Evolutionary conservation across 2,113 vertebrate species (phyloP).

Genomic region (Notiomystis cincta): DNA sequence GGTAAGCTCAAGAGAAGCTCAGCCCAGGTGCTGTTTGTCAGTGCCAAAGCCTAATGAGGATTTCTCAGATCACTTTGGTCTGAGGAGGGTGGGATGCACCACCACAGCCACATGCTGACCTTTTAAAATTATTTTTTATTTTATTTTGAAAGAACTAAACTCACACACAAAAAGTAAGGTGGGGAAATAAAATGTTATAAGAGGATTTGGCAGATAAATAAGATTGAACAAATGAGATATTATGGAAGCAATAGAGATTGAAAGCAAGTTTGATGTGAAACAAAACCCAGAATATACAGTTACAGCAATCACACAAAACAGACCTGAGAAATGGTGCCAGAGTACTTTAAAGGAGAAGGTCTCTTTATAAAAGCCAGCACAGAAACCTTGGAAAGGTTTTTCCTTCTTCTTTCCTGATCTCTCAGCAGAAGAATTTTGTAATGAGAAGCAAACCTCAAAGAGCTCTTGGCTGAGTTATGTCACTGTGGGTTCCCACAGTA

Average conservation of each 20-base stretch:
- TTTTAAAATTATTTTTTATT: neutral
- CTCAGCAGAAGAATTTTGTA: neutral
- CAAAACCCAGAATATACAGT: neutral
- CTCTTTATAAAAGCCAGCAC: neutral
- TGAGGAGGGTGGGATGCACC: neutral
- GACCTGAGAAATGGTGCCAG: neutral
- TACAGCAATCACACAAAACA: neutral
- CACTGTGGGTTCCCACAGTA: neutral
- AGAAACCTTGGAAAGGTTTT: neutral
- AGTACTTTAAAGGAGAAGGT: neutral
- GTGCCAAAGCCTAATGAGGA: neutral
- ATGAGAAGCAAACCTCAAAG: neutral
- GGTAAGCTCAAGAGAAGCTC: neutral
- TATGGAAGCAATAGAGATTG: neutral
- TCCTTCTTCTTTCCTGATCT: neutral
- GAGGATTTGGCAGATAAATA: neutral
- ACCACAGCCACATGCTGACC: too few species aligned
- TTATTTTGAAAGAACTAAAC: neutral
- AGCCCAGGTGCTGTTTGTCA: neutral
- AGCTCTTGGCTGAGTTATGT: neutral
- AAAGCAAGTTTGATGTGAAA: neutral
- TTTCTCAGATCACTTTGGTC: neutral
- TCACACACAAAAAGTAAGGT: neutral
- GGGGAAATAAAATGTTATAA: neutral
- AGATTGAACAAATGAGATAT: neutral